phyloP scores from a whole-genome alignment of 2,797 vertebrate species.

The Microctenopoma steveboyesi region DNA sequence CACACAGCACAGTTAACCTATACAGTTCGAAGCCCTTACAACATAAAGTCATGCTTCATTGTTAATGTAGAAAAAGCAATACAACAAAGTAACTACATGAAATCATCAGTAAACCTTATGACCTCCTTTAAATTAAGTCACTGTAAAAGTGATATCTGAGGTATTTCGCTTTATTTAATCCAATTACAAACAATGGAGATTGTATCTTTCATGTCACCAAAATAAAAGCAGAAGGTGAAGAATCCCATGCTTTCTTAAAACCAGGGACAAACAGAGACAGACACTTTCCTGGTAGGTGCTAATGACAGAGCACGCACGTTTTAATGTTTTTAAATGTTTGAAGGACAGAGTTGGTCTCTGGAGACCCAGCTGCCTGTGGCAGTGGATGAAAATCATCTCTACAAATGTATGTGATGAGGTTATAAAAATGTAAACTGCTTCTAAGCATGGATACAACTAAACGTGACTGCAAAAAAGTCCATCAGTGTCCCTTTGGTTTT shows the following conservation, averaged over 20 bases:
- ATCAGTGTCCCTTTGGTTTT: slow-evolving; percentile 69
- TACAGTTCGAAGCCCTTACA: slow-evolving; percentile 71
- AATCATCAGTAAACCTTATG: slow-evolving; percentile 43
- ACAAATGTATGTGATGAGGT: slow-evolving; percentile 30
- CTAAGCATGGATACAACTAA: slow-evolving; percentile 36
- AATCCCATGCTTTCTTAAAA: slow-evolving; percentile 14
- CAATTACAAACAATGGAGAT: slow-evolving; percentile 54
- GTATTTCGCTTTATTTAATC: slow-evolving; percentile 78
- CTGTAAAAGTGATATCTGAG: slow-evolving; percentile 64
- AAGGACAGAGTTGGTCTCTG: slow-evolving; percentile 22
- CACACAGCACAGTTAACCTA: slow-evolving; percentile 26
- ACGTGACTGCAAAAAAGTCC: slow-evolving; percentile 43
- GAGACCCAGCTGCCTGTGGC: slow-evolving; percentile 25
- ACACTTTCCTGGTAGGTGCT: slow-evolving; percentile 10
- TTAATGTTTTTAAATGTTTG: slow-evolving; percentile 16
- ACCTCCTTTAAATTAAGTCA: slow-evolving; percentile 53
- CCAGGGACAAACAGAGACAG: slow-evolving; percentile 27
- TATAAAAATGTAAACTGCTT: slow-evolving; percentile 31
- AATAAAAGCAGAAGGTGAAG: slow-evolving; percentile 21
- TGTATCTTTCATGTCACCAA: slow-evolving; percentile 19
- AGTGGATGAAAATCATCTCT: slow-evolving; percentile 25
- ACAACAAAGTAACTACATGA: slow-evolving; percentile 60
- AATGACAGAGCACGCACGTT: slow-evolving; percentile 15
- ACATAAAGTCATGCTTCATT: slow-evolving; percentile 61
- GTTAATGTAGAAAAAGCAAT: slow-evolving; percentile 53